Percentiles rank a stretch among this genome's conserved stretches.
phyloP scores from a whole-genome alignment of 2,888 invertebrate genomes.

The Stomorhina lunata region DNA sequence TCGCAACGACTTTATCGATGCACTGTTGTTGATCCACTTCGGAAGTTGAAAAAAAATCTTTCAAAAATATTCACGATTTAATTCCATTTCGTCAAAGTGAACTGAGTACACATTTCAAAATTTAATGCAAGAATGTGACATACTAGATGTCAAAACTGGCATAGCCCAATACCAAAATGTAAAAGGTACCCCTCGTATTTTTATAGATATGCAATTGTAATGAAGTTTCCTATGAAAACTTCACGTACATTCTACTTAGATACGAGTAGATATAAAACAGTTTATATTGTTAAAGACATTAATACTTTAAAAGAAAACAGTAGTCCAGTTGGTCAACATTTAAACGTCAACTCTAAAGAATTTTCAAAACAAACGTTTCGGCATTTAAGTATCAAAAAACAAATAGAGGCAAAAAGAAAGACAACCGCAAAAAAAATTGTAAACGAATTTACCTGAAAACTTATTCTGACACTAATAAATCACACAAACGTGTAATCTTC shows the following conservation, averaged over 20 bases:
- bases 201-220: not conserved
- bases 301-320: not conserved
- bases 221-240: not conserved
- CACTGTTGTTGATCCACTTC: too few relatives aligned
- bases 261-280: not conserved
- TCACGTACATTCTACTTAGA: not conserved
- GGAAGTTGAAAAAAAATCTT: too few relatives aligned
- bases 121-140: too few relatives aligned
- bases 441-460: slow-evolving; percentile 17
- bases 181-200: too few relatives aligned
- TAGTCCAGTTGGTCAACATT: slow-evolving; percentile 20
- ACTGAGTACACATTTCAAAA: too few relatives aligned
- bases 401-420: not conserved
- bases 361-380: not conserved
- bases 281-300: not conserved
- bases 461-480: slow-evolving; percentile 11
- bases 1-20: too few relatives aligned
- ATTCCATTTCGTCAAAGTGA: too few relatives aligned
- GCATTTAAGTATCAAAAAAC: not conserved
- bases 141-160: too few relatives aligned
- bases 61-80: too few relatives aligned
- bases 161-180: not conserved
- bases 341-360: not conserved
- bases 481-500: not conserved
- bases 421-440: not conserved